These are phyloP conservation scores for Cataglyphis livida DNA, from an alignment of 2,888 invertebrate genomes.

Conservation along the genomic window DNA sequence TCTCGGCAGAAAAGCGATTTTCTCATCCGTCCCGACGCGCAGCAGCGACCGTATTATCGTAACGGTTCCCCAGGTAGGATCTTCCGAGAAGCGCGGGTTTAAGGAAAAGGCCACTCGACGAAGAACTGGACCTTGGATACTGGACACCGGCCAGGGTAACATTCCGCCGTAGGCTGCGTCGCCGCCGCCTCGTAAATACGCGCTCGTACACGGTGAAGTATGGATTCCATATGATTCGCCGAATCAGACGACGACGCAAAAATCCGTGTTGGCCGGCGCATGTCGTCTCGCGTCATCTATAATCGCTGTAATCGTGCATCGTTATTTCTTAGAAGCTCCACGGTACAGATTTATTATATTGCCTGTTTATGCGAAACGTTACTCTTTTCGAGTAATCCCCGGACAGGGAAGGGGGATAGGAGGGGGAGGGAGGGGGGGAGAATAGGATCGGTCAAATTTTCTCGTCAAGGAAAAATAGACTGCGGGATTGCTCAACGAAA, in stretches of 20 bases:
- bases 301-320: constrained; percentile 5
- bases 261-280: not conserved
- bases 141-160: constrained; percentile 74
- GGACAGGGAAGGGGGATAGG: no score
- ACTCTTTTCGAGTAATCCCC: not conserved
- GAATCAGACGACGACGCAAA: constrained; percentile 13
- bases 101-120: constrained; percentile 73
- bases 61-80: constrained; percentile 76
- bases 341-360: constrained; percentile 16
- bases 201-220: constrained; percentile 20
- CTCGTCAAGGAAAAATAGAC: not conserved
- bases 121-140: constrained; percentile 75
- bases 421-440: no score
- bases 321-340: constrained; percentile 16
- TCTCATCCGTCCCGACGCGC: constrained; percentile 62
- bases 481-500: not conserved
- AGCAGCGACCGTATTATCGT: constrained; percentile 73
- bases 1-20: constrained; percentile 52
- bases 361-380: not conserved
- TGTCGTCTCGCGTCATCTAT: not conserved
- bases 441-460: not conserved
- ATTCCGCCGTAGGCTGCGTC: constrained; percentile 74
- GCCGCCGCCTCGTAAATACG: constrained; percentile 45
- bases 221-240: constrained; percentile 45
- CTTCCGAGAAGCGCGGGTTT: constrained; percentile 74